Base-by-base conservation (phyloP, 64 coral and sea anemone species). In the Hydrozoanthus tunicans region DNA sequence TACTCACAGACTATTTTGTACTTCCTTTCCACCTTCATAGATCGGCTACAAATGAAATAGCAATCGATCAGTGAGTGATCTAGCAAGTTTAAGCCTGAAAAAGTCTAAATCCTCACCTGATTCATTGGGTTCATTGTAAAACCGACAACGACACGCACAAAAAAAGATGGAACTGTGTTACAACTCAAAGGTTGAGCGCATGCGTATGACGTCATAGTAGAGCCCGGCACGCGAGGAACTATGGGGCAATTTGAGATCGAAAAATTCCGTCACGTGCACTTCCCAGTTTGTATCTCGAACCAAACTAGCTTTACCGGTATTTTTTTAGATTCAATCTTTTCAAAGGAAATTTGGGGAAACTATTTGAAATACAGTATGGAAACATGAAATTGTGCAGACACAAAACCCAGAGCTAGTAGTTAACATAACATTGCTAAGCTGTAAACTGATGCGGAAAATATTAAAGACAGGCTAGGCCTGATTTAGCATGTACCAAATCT, bases 1-100 rank as follows among this genome's bases (percentile, higher is more conserved):
- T 61, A 88, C 84, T 88, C 23, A 88, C 84, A 88, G 84, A 88
- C 84, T 88, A 88, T 88, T 88, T 74, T 88, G 84, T 62, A 60
- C 84, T 59, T 88, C 84, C 24, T 70, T 88, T 25, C 84, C 70
- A 15, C 57, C 23, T 13, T 88, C 84, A 59, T 74, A 88, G 53
- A 73, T 74, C 13, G 68, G 84, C 84, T 88, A 70, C 24, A 74
- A 74, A 3, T 17, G 54, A 74, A 10, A 32, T 14, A 74, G 10
- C 67, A 58, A 6, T 17, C 12, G 14, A 88, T 88, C 7, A 88
- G 69, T 61, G 43, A 9, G 11, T 88, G 23, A 75, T 73, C 2
- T 75, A 20, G 7, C 13, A 60, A 88, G 56, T 61, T 59, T 25
- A 73, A 60, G 56, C 7, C 4, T 6, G 15, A 88, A 59, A 58